A percentile compares a stretch with the other conserved stretches of the same genome.
Conservation (phyloP, 2,113 vertebrate species). For the Forbesichthys agassizii region DNA sequence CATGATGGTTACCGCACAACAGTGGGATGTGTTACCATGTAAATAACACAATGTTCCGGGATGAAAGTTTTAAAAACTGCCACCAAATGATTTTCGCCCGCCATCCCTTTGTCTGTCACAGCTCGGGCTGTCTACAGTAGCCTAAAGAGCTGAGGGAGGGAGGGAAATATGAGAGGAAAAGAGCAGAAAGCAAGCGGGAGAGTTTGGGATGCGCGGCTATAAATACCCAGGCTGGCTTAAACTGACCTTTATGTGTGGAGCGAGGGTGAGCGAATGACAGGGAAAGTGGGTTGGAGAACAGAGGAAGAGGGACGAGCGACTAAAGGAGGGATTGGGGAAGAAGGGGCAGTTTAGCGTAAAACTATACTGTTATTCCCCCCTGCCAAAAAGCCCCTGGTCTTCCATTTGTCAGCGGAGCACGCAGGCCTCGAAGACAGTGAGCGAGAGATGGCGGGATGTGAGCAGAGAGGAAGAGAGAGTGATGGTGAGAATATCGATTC, state of each 20-base stretch:
- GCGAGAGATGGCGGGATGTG: conserved; percentile 67
- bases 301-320: conserved; percentile 34
- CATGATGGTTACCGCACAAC: conserved; percentile 26
- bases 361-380: conserved; percentile 38
- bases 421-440: conserved; percentile 69
- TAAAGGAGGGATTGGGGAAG: conserved; percentile 42
- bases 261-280: conserved; percentile 57
- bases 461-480: conserved; percentile 68
- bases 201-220: conserved; percentile 60
- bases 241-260: conserved; percentile 71
- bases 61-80: conserved; percentile 47
- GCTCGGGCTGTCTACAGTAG: conserved; percentile 38
- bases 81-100: conserved; percentile 48
- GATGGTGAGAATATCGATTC: conserved; percentile 80
- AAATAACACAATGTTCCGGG: conserved; percentile 49
- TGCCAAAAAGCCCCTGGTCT: conserved; percentile 59
- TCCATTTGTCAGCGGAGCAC: conserved; percentile 68
- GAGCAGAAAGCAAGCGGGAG: conserved; percentile 50
- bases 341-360: conserved; percentile 33
- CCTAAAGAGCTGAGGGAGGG: conserved; percentile 10
- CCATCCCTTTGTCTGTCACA: conserved; percentile 56
- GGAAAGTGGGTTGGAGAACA: conserved; percentile 36
- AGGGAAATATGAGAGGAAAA: conserved; percentile 29
- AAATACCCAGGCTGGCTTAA: conserved; percentile 67
- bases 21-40: conserved; percentile 22